Conservation (phyloP, 92 coral and sea anemone genomes). For the Porites lobata region DNA sequence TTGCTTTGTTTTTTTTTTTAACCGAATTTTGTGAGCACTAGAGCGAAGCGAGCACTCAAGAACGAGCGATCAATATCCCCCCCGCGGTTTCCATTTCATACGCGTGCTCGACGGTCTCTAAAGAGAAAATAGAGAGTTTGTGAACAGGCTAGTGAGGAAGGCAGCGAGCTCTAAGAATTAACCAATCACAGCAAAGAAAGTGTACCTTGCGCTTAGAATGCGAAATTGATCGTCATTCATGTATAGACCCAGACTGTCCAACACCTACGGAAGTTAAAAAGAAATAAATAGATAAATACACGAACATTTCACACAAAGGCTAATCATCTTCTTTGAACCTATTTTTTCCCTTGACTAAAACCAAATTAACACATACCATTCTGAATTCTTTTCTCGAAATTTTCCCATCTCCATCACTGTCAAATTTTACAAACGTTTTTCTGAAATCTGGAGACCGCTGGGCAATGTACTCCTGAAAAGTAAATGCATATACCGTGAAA, state of each 20-base stretch:
- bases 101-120: no score
- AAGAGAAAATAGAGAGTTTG: no score
- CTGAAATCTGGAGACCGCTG: constrained; percentile 94
- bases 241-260: constrained; percentile 91
- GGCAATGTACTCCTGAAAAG: constrained; percentile 83
- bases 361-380: constrained; percentile 51
- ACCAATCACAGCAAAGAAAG: not conserved
- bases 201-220: constrained; percentile 85
- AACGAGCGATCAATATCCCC: no score
- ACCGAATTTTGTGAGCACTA: no score
- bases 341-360: no score
- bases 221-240: constrained; percentile 95
- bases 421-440: constrained; percentile 94
- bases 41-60: no score
- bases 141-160: no score
- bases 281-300: not conserved
- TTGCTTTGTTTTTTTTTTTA: no score
- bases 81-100: no score
- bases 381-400: constrained; percentile 94
- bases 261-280: constrained; percentile 58
- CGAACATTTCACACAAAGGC: not conserved
- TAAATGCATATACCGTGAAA: not conserved
- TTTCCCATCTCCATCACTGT: constrained; percentile 93
- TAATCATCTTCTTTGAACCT: not conserved
- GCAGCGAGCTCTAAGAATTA: no score